phyloP scores from a whole-genome alignment of 64 coral and sea anemone species.

The Dendrophyllia cribrosa region DNA sequence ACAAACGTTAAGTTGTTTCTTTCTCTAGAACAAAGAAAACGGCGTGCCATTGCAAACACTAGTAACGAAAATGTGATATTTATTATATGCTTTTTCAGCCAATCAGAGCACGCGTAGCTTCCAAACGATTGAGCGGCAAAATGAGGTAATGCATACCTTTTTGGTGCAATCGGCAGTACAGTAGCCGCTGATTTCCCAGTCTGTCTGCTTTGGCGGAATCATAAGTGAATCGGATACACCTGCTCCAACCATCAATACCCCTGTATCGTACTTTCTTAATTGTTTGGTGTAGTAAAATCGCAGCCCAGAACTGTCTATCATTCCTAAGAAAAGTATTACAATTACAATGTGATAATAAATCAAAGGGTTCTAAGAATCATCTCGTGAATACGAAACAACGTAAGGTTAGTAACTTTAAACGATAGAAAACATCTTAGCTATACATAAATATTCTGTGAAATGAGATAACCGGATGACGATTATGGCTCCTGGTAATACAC shows the following conservation, averaged over 20 bases:
- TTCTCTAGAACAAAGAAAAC: no score
- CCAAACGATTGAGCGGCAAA: no score
- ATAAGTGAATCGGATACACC: not conserved
- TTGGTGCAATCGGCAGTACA: constrained; percentile 38
- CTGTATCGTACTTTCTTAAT: constrained; percentile 52
- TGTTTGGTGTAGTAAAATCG: constrained; percentile 25
- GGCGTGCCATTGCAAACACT: no score
- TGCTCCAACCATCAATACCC: constrained; percentile 5
- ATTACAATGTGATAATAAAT: not conserved
- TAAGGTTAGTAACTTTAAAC: not conserved
- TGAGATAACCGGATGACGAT: no score
- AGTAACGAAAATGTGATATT: no score
- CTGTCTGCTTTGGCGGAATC: constrained; percentile 43
- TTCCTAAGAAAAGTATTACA: not conserved
- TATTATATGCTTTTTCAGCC: no score
- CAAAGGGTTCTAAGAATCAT: not conserved
- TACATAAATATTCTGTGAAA: no score
- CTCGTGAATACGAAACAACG: not conserved
- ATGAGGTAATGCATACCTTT: not conserved
- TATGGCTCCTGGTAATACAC: no score
- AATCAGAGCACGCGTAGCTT: no score
- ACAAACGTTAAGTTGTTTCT: no score
- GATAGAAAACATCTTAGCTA: no score
- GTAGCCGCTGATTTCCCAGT: constrained; percentile 24
- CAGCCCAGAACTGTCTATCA: no score